phyloP scores from a whole-genome alignment of 2,113 vertebrate species.

The Rhineura floridana region DNA sequence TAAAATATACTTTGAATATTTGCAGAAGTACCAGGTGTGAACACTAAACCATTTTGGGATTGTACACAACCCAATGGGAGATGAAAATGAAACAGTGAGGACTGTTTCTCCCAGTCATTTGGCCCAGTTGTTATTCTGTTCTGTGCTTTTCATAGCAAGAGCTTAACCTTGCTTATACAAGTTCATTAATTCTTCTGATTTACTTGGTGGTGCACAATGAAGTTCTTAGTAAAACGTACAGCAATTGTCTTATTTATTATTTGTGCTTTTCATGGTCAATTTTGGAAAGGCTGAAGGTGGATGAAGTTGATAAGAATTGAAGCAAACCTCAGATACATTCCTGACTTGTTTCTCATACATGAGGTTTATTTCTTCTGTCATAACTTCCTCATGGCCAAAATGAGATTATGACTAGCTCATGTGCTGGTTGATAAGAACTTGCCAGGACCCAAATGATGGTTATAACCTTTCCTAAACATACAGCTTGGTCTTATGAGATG shows the following conservation, averaged over 20 bases:
- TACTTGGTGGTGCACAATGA: background rate
- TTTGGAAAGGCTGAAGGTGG: constrained; percentile 25
- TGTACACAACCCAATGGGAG: background rate
- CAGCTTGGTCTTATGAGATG: background rate
- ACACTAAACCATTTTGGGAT: background rate
- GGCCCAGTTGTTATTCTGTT: background rate
- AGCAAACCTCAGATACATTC: constrained; percentile 35
- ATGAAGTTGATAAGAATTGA: constrained; percentile 20
- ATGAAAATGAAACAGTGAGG: background rate
- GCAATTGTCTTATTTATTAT: constrained; percentile 23
- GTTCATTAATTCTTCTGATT: background rate
- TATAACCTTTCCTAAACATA: constrained; percentile 26
- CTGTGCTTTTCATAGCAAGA: background rate
- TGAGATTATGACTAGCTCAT: background rate
- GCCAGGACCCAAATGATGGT: constrained; percentile 17
- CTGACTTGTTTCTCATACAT: constrained; percentile 23
- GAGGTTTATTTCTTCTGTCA: constrained; percentile 26
- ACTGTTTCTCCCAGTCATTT: background rate
- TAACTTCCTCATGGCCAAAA: constrained; percentile 8
- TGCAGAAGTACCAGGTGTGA: background rate
- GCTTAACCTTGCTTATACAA: background rate
- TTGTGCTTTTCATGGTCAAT: constrained; percentile 23
- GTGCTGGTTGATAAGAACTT: constrained; percentile 23
- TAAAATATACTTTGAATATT: background rate
- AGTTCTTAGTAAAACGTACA: constrained; percentile 27